Percentiles rank a stretch among this genome's conserved stretches.
Conservation (phyloP, 2,797 vertebrate species). For the Sandelia bainsii region DNA sequence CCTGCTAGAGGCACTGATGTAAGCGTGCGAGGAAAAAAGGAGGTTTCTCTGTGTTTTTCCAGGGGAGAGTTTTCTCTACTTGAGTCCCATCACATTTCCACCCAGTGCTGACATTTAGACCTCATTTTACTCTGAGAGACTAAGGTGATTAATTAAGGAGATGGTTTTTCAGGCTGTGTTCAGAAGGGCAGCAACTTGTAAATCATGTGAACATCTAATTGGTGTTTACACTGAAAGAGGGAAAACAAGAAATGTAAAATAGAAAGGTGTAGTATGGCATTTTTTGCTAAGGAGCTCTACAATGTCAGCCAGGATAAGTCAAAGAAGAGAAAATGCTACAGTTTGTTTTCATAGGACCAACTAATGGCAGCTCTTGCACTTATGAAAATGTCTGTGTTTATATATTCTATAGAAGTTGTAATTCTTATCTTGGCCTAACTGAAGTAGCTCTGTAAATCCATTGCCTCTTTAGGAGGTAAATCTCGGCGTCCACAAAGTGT, state of each 20-base stretch:
- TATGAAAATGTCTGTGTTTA: conserved; percentile 57
- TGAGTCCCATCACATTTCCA: conserved; percentile 17
- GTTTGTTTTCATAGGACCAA: conserved; percentile 19
- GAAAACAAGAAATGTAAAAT: conserved; percentile 34
- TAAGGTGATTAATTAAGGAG: conserved; percentile 62
- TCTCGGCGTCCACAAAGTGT: conserved; percentile 39
- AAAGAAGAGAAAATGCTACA: conserved; percentile 33
- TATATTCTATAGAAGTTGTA: conserved; percentile 47
- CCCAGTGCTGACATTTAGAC: conserved; percentile 21
- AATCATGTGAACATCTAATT: conserved; percentile 72
- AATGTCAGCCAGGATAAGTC: conserved; percentile 29
- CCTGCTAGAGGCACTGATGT: conserved; percentile 45
- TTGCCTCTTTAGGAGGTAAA: conserved; percentile 40
- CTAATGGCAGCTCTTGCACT: conserved; percentile 40
- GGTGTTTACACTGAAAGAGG: conserved; percentile 48
- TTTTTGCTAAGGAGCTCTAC: conserved; percentile 57
- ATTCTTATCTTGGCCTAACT: conserved; percentile 60
- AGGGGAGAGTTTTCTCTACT: conserved; percentile 17
- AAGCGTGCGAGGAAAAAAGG: neutral
- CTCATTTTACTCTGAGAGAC: conserved; percentile 33
- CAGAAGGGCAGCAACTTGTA: conserved; percentile 50
- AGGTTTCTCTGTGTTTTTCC: conserved; percentile 8
- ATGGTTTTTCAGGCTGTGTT: conserved; percentile 26
- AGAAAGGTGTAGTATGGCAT: conserved; percentile 4
- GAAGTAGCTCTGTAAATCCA: conserved; percentile 47